These are phyloP conservation scores for Vulpes ferrilata DNA, from an alignment of 2,113 vertebrate species.

Conservation along the genomic window DNA sequence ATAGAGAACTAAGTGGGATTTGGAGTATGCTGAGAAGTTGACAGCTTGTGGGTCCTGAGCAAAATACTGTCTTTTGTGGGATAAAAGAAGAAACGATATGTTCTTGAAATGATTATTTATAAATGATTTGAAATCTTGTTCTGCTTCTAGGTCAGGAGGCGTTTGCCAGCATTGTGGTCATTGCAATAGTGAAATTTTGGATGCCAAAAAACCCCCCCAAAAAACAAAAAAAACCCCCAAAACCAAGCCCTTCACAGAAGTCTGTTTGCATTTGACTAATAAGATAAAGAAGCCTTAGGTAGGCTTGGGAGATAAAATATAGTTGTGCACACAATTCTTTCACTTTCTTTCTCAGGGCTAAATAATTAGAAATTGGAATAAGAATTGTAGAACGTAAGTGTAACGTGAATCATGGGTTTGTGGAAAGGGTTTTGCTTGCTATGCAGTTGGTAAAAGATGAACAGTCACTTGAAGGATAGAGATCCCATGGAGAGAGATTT, in stretches of 20 bases:
- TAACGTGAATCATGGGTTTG: not conserved
- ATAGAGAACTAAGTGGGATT: conserved; percentile 85
- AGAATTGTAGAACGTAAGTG: conserved; percentile 8
- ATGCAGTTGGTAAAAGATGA: not conserved
- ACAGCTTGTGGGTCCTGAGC: conserved; percentile 86
- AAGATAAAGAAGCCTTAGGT: conserved; percentile 81
- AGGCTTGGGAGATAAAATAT: conserved; percentile 69
- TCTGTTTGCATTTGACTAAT: conserved; percentile 86
- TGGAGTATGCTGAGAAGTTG: conserved; percentile 85
- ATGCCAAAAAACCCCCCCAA: conserved; percentile 61
- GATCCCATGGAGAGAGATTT: not conserved
- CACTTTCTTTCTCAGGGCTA: conserved; percentile 65
- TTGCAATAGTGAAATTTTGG: conserved; percentile 80
- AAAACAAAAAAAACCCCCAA: not conserved
- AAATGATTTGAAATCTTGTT: conserved; percentile 87
- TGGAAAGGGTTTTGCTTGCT: not conserved
- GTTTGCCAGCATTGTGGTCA: conserved; percentile 85
- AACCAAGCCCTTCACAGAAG: conserved; percentile 71
- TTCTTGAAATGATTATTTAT: conserved; percentile 89
- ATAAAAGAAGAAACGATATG: conserved; percentile 86
- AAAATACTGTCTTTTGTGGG: conserved; percentile 86
- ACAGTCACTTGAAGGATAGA: not conserved
- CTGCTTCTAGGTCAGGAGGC: conserved; percentile 77
- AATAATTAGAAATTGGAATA: not conserved
- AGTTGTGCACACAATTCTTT: conserved; percentile 47